Evolutionary conservation across 2,888 invertebrate genomes (phyloP).

Genomic region (Xestia sexstrigata): DNA sequence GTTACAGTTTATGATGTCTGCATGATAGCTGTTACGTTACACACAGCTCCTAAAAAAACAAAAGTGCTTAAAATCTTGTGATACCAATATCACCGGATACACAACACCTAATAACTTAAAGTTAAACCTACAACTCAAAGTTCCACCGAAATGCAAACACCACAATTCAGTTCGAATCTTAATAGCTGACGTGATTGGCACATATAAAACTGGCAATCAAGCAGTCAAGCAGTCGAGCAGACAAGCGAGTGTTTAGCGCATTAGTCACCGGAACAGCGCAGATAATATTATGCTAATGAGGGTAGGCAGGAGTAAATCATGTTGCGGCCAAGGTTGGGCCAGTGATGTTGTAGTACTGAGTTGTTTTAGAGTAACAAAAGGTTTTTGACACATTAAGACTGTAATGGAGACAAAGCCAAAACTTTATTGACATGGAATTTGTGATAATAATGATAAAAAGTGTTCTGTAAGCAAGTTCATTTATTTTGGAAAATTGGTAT

Average conservation of each 20-base stretch:
- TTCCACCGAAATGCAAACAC: conserved; percentile 42
- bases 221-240: conserved; percentile 58
- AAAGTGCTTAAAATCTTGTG: neutral
- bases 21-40: neutral
- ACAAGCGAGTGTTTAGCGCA: conserved; percentile 70
- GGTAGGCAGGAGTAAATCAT: conserved; percentile 81
- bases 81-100: neutral
- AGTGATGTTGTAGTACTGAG: conserved; percentile 61
- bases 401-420: neutral
- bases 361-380: neutral
- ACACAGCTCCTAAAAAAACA: neutral
- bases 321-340: conserved; percentile 79
- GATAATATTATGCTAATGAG: conserved; percentile 79
- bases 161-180: conserved; percentile 63
- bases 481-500: no score
- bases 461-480: no score
- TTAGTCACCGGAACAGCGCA: conserved; percentile 80
- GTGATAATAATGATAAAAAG: no score
- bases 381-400: neutral
- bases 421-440: neutral
- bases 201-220: conserved; percentile 68
- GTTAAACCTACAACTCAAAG: neutral
- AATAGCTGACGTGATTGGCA: conserved; percentile 68
- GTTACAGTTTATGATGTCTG: neutral
- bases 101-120: conserved; percentile 13